Evolutionary conservation across 1,140 invertebrate species (phyloP).

Genomic region (Pseudobourletiella spinata): DNA sequence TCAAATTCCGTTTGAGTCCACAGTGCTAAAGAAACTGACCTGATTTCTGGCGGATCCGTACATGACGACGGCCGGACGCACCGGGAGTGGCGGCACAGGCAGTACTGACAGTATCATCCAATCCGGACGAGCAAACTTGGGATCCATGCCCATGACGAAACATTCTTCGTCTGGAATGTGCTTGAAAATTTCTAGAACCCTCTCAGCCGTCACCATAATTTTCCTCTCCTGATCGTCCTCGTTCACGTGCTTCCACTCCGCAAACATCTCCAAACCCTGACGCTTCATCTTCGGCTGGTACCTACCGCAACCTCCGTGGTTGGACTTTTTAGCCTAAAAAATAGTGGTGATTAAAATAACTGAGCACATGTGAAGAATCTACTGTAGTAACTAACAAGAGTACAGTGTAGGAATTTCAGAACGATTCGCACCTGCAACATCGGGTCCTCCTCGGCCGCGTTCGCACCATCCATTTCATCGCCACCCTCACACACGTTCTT

Average conservation of each 20-base stretch:
- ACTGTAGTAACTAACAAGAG: too few species aligned
- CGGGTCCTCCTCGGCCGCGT: slow-evolving; percentile 35
- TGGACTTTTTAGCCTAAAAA: slow-evolving; percentile 60
- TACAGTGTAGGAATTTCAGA: too few species aligned
- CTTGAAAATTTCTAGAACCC: slow-evolving; percentile 40
- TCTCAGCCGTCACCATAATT: slow-evolving; percentile 82
- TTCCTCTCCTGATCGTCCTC: slow-evolving; percentile 97
- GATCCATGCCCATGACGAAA: slow-evolving; percentile 90
- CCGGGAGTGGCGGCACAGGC: slow-evolving; percentile 86
- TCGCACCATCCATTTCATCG: slow-evolving; percentile 80
- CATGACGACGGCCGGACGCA: slow-evolving; percentile 96
- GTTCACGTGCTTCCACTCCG: slow-evolving; percentile 97
- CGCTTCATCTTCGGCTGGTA: slow-evolving; percentile 90
- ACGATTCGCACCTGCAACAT: slow-evolving; percentile 18
- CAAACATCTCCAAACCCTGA: slow-evolving; percentile 80
- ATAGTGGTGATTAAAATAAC: slow-evolving; percentile 46
- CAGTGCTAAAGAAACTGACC: too few species aligned
- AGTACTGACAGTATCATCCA: slow-evolving; percentile 99
- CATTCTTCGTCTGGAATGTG: slow-evolving; percentile 76
- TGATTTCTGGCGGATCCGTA: slow-evolving; percentile 95
- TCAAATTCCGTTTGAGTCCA: too few species aligned
- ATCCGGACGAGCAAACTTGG: slow-evolving; percentile 90
- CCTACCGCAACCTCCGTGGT: slow-evolving; percentile 92
- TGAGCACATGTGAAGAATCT: too few species aligned
- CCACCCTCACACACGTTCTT: slow-evolving; percentile 98